A percentile compares a stretch with the other conserved stretches of the same genome.
Evolutionary conservation across 2,113 vertebrate genomes (phyloP).

Genomic region (Antigone vipio): DNA sequence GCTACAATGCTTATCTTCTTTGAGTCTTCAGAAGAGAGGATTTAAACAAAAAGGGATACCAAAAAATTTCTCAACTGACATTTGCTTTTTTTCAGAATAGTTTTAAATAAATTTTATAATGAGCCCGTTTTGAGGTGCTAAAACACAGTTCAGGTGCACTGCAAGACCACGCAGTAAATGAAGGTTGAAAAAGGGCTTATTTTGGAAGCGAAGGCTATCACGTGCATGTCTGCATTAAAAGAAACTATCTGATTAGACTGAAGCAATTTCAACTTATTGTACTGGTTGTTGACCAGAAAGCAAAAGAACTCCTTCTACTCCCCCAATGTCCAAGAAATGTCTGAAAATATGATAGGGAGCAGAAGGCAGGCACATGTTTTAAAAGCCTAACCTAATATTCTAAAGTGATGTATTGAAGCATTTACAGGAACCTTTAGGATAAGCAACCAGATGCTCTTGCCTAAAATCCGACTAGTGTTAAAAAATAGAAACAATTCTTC

Average conservation of each 20-base stretch:
- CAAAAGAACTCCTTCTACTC: neutral
- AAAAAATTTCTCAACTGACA: neutral
- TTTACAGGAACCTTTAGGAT: neutral
- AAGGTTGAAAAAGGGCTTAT: neutral
- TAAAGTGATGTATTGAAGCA: neutral
- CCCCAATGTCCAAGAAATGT: neutral
- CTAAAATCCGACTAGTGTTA: neutral
- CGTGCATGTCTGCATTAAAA: neutral
- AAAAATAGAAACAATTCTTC: neutral
- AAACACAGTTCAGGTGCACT: neutral
- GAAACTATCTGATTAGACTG: neutral
- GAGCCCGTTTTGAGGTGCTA: neutral
- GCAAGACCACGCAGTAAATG: neutral
- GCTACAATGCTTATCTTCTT: neutral
- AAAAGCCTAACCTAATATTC: neutral
- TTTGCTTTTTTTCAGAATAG: rapidly evolving
- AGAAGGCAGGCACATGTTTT: neutral
- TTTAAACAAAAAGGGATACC: neutral
- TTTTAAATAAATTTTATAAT: neutral
- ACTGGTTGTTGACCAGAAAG: neutral
- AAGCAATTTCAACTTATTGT: neutral
- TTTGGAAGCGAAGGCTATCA: neutral
- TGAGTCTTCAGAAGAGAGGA: neutral
- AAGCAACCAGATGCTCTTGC: neutral
- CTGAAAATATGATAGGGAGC: neutral